Conservation (phyloP, 2,888 invertebrate species). For the Camponotus fellah region DNA sequence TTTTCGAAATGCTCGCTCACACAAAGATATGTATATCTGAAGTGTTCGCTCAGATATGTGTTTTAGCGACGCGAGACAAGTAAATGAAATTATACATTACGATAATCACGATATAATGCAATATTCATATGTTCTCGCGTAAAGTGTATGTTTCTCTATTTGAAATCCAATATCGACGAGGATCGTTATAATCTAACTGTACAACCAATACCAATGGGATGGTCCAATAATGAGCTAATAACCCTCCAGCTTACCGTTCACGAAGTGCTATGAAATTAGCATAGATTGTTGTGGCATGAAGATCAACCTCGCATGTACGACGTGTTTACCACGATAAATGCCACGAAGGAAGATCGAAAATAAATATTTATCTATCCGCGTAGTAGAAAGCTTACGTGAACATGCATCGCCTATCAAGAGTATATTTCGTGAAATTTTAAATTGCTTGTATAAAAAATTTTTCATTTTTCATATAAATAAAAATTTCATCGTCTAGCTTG, state of each 20-base stretch:
- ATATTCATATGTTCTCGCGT: constrained; percentile 53
- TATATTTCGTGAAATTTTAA: constrained; percentile 34
- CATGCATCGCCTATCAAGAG: constrained; percentile 33
- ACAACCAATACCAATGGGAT: constrained; percentile 47
- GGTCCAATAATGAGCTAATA: constrained; percentile 74
- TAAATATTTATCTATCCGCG: constrained; percentile 50
- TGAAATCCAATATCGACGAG: constrained; percentile 73
- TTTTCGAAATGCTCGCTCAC: not conserved
- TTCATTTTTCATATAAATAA: not conserved
- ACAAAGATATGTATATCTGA: not conserved
- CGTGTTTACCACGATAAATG: constrained; percentile 64
- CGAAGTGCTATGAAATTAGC: constrained; percentile 73
- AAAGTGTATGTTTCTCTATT: constrained; percentile 53
- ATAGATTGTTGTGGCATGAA: constrained; percentile 69
- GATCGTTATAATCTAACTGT: constrained; percentile 71
- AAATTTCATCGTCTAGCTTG: constrained; percentile 4
- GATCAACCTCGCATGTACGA: constrained; percentile 68
- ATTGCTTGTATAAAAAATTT: no score
- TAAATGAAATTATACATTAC: constrained; percentile 30
- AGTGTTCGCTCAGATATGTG: no score
- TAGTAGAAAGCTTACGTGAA: constrained; percentile 43
- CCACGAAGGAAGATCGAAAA: constrained; percentile 64
- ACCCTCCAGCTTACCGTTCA: constrained; percentile 70
- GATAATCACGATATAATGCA: constrained; percentile 57
- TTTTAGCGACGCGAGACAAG: not conserved